These are phyloP conservation scores for Coregonus sp. DNA, from an alignment of 2,797 vertebrate species.

Conservation along the genomic window DNA sequence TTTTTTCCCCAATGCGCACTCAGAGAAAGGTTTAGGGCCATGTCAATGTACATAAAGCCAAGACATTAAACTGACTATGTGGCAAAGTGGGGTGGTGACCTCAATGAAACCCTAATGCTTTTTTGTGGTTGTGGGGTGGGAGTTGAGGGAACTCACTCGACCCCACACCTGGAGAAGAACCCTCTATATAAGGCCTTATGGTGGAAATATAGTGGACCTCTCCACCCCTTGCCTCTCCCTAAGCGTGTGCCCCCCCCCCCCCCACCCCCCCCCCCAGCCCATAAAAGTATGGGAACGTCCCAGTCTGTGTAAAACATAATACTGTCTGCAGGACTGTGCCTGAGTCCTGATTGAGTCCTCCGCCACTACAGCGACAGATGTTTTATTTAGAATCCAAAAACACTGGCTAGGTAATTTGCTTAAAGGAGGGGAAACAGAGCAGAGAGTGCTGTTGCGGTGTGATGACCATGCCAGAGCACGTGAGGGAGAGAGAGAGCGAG, in stretches of 20 bases:
- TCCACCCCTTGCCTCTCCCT: slow-evolving; percentile 2
- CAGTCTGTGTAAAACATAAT: slow-evolving; percentile 45
- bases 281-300: slow-evolving; percentile 52
- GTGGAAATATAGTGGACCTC: neutral
- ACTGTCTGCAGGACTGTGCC: slow-evolving; percentile 32
- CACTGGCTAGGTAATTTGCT: slow-evolving; percentile 38
- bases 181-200: neutral
- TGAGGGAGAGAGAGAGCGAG: slow-evolving; percentile 1
- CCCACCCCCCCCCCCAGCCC: slow-evolving; percentile 8
- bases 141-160: neutral
- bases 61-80: neutral
- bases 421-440: slow-evolving; percentile 13
- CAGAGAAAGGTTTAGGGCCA: neutral
- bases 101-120: neutral
- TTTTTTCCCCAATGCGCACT: neutral
- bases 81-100: neutral
- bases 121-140: neutral
- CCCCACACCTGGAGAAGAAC: slow-evolving; percentile 4
- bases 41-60: neutral
- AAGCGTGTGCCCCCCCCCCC: neutral
- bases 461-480: neutral
- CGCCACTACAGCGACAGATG: slow-evolving; percentile 50
- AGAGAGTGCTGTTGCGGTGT: too few species aligned
- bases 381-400: slow-evolving; percentile 39
- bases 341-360: slow-evolving; percentile 10